These are phyloP conservation scores for Vipera latastei DNA, from an alignment of 2,797 vertebrate species.

Conservation along the genomic window DNA sequence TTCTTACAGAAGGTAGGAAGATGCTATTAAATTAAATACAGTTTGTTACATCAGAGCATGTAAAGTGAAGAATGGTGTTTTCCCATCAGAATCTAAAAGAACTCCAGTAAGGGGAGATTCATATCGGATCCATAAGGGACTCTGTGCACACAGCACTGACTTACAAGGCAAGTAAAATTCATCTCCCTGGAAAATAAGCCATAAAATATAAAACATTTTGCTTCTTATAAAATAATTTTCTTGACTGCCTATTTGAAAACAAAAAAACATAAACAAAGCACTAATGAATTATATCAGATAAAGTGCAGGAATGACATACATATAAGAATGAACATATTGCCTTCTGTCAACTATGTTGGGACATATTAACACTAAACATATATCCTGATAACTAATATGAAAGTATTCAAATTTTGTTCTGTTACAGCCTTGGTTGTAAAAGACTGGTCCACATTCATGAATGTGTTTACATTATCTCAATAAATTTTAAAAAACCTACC, in stretches of 20 bases:
- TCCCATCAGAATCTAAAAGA: constrained; percentile 13
- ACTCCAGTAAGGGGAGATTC: constrained; percentile 25
- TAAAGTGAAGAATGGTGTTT: constrained; percentile 25
- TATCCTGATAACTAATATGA: background rate
- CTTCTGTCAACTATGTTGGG: background rate
- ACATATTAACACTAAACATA: background rate
- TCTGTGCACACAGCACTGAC: background rate
- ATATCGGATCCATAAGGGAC: background rate
- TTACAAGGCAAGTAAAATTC: background rate
- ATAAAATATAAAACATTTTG: background rate
- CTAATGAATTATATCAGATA: background rate
- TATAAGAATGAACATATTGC: background rate
- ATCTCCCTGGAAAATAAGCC: background rate
- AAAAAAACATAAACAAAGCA: background rate
- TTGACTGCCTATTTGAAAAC: background rate
- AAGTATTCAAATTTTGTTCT: background rate
- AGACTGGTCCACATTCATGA: background rate
- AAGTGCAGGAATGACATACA: background rate
- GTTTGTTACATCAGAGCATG: background rate
- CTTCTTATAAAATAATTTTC: background rate
- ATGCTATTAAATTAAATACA: background rate
- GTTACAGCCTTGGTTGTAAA: background rate
- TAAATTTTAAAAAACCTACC: background rate
- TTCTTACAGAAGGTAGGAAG: constrained; percentile 47
- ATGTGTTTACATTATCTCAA: background rate